These are phyloP conservation scores for Spodoptera picta DNA, from an alignment of 2,888 invertebrate genomes.

Conservation along the genomic window DNA sequence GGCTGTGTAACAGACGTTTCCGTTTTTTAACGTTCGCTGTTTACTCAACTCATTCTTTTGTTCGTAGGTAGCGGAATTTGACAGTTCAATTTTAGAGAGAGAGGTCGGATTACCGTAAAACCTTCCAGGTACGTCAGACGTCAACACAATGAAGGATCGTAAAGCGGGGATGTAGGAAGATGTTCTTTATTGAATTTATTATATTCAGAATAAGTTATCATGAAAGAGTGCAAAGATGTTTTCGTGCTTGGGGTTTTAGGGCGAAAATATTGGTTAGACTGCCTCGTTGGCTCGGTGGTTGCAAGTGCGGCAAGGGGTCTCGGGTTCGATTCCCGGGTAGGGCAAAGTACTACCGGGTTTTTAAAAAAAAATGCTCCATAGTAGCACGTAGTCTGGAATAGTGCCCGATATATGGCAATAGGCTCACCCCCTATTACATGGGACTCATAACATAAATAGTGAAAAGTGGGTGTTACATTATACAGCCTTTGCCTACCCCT, in stretches of 20 bases:
- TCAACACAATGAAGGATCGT: constrained; percentile 33
- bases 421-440: too few species aligned
- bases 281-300: too few species aligned
- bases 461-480: too few species aligned
- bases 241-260: constrained; percentile 2
- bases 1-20: constrained; percentile 62
- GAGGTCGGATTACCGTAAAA: constrained; percentile 49
- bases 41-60: constrained; percentile 58
- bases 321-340: too few species aligned
- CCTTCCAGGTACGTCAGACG: constrained; percentile 21
- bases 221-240: constrained; percentile 16
- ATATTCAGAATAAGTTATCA: constrained; percentile 38
- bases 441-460: too few species aligned
- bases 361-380: too few species aligned
- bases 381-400: too few species aligned
- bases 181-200: constrained; percentile 37
- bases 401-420: too few species aligned
- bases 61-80: constrained; percentile 58
- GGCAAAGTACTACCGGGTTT: too few species aligned
- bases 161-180: constrained; percentile 29
- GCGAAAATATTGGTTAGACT: neutral
- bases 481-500: too few species aligned
- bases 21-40: constrained; percentile 60
- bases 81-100: constrained; percentile 63
- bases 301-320: too few species aligned